phyloP scores from a whole-genome alignment of 2,888 invertebrate species.

The Diarsia brunnea region DNA sequence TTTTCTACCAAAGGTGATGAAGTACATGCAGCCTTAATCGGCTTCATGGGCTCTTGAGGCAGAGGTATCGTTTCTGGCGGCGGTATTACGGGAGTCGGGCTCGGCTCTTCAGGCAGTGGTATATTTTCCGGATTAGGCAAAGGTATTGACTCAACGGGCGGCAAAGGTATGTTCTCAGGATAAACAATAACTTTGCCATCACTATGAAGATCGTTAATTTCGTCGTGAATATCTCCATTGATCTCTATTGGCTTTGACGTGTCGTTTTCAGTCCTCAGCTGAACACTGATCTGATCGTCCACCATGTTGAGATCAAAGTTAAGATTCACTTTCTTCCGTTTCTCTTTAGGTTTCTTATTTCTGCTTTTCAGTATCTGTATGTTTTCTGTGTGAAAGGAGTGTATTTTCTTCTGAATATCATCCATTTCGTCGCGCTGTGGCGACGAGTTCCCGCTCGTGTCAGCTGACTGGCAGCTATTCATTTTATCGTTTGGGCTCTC shows the following conservation, averaged over 20 bases:
- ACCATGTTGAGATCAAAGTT: conserved; percentile 90
- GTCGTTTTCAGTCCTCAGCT: conserved; percentile 84
- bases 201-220: conserved; percentile 74
- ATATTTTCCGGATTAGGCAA: conserved; percentile 84
- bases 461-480: conserved; percentile 84
- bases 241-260: conserved; percentile 75
- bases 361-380: conserved; percentile 91
- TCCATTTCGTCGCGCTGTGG: conserved; percentile 90
- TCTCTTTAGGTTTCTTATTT: conserved; percentile 91
- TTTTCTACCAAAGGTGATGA: conserved; percentile 64
- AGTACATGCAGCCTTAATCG: conserved; percentile 62
- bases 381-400: conserved; percentile 92
- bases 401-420: conserved; percentile 91
- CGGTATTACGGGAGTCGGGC: conserved; percentile 78
- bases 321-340: conserved; percentile 89
- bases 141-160: conserved; percentile 87
- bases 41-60: conserved; percentile 83
- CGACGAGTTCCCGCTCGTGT: conserved; percentile 88
- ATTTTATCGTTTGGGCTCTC: conserved; percentile 84
- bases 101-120: conserved; percentile 83
- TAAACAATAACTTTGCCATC: conserved; percentile 79
- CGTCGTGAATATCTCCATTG: conserved; percentile 84
- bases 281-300: conserved; percentile 89
- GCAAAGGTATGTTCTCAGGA: conserved; percentile 85
- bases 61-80: conserved; percentile 85